Evolutionary conservation across 2,113 vertebrate genomes (phyloP), one percentile per base, ranked within the genome.

Genomic region (Peromyscus leucopus): DNA sequence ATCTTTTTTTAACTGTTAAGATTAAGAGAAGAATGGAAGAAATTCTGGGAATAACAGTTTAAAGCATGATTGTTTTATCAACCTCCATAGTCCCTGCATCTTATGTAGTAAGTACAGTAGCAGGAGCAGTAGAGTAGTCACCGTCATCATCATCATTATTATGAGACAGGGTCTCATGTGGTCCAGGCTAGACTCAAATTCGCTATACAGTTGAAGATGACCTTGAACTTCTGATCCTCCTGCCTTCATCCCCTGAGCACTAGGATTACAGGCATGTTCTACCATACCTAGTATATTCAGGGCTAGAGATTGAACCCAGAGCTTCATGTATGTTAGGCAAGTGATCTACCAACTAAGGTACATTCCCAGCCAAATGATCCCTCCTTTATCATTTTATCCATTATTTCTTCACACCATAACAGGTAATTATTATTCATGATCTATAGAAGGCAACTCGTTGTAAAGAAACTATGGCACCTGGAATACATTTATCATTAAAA

Each of bases 41-140:
- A n/a, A 6, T 51, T 63, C 19, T 5, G 33, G n/a, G 2, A 17
- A 19, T 59, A 36, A 39, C 42, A 55, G 2, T 10, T 57, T 76
- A 90, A 87, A 95, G 51, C 33, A 28, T 67, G 61, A 48, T 94
- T 94, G 71, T 86, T 85, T 87, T 71, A 75, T 63, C 28, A 91
- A 75, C 33, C 8, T 15, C 8, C 28, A 48, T 33, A 33, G 67
- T 15, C 39, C 63, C 42, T n/a, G 65, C 24, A 15, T 17, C 59
- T 75, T 55, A 36, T 57, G 17, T 57, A n/a, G 51, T 36, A 5
- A 48, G 11, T 46, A 46, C 5, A n/a, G 7, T 19, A 31, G 26
- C 51, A 11, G 16, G 22, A 21, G 4, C 13, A 55, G 55, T 55
- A 55, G 13, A 55, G 1, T 55, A 55, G 55, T 55, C 55, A 15